A percentile compares a stretch with the other conserved stretches of the same genome.
Conservation (phyloP, 2,888 invertebrate genomes). For the Steromphala cineraria region DNA sequence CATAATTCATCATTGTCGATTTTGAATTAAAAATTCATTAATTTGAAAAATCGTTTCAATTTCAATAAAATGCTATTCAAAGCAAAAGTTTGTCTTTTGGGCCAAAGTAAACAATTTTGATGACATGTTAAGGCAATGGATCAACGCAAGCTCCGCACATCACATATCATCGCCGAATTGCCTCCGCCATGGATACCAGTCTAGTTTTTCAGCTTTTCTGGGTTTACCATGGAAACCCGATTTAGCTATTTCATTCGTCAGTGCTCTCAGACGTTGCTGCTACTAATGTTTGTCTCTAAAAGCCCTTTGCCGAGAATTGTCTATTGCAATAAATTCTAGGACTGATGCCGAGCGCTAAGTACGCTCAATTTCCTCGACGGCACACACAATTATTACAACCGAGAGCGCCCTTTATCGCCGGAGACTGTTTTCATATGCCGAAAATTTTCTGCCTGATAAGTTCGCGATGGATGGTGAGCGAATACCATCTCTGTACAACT, state of each 20-base stretch:
- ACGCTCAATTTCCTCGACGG: slow-evolving; percentile 11
- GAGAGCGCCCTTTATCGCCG: slow-evolving; percentile 11
- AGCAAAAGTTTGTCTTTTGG: too few species aligned
- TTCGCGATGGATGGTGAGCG: background rate
- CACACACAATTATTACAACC: slow-evolving; percentile 14
- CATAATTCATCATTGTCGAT: too few species aligned
- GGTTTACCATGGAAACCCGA: slow-evolving; percentile 29
- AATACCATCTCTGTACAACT: background rate
- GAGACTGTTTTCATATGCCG: slow-evolving; percentile 24
- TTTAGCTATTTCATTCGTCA: background rate
- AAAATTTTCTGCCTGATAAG: slow-evolving; percentile 15
- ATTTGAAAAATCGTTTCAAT: too few species aligned
- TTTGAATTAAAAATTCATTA: too few species aligned
- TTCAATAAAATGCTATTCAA: too few species aligned
- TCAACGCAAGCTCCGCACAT: too few species aligned
- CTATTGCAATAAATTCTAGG: slow-evolving; percentile 12
- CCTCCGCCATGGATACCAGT: background rate
- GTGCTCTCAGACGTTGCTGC: background rate
- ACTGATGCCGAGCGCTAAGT: background rate
- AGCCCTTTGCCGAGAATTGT: slow-evolving; percentile 6
- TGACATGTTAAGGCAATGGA: too few species aligned
- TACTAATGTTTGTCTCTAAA: background rate
- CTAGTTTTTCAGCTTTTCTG: slow-evolving; percentile 26
- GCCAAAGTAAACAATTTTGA: too few species aligned
- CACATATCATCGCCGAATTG: too few species aligned